phyloP scores from a whole-genome alignment of 2,113 vertebrate species.

The Pseudorectes ferrugineus region DNA sequence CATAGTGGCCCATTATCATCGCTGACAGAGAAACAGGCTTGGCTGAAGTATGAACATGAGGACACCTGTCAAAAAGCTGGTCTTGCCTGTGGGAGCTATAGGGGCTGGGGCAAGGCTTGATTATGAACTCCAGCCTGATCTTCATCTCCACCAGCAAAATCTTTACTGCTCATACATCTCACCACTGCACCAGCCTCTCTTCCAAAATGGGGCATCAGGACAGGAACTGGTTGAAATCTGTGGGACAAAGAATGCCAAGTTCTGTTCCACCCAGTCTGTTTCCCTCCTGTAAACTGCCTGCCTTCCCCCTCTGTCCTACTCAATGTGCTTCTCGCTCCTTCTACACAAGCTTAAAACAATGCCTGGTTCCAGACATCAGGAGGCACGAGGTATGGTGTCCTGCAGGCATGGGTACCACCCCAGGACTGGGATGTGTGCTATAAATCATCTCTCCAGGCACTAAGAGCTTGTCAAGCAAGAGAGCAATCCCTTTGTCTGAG shows the following conservation, averaged over 20 bases:
- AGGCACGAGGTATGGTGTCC: not conserved
- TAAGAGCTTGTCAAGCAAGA: not conserved
- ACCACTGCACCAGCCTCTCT: not conserved
- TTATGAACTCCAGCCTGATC: not conserved
- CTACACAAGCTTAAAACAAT: not conserved
- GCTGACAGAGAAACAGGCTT: not conserved
- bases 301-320: not conserved
- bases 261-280: not conserved
- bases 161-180: not conserved
- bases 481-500: not conserved
- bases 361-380: not conserved
- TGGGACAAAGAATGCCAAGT: not conserved
- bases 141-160: not conserved
- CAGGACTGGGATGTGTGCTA: not conserved
- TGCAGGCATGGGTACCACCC: not conserved
- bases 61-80: not conserved
- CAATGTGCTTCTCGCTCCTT: not conserved
- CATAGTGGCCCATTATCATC: rapidly evolving
- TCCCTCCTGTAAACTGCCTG: not conserved
- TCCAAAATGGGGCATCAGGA: not conserved
- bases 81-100: not conserved
- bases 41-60: not conserved
- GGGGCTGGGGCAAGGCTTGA: not conserved
- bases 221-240: not conserved
- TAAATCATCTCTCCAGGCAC: not conserved